These are phyloP conservation scores for Micrastur ruficollis DNA, from an alignment of 2,797 vertebrate genomes.

Conservation along the genomic window DNA sequence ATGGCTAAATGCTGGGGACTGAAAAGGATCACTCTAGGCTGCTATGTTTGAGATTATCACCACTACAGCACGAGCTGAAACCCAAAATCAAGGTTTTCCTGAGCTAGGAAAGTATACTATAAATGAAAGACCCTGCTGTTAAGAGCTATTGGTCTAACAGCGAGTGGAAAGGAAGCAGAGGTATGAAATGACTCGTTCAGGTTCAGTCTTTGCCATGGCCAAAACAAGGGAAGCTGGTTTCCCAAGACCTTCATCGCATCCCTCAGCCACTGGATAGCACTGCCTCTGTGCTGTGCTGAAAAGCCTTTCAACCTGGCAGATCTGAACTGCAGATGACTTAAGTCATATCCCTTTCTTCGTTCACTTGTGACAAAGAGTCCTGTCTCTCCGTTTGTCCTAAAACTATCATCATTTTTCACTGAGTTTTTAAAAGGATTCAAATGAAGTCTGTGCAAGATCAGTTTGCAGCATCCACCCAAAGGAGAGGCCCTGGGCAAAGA, in stretches of 20 bases:
- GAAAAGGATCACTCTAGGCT: background rate
- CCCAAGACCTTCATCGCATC: accelerated
- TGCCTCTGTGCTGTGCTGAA: background rate
- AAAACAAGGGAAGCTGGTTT: background rate
- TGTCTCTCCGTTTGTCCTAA: background rate
- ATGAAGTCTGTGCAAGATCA: background rate
- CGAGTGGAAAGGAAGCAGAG: background rate
- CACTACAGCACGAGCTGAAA: background rate
- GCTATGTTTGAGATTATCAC: background rate
- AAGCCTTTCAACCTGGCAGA: background rate
- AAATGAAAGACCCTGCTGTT: background rate
- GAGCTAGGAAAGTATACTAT: background rate
- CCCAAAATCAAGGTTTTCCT: background rate
- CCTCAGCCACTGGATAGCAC: background rate
- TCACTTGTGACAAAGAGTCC: background rate
- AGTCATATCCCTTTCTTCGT: background rate
- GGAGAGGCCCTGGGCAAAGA: background rate
- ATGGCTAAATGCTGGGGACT: background rate
- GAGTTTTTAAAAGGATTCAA: background rate
- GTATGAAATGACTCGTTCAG: accelerated
- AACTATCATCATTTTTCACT: background rate
- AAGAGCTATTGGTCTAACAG: background rate
- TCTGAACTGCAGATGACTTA: background rate
- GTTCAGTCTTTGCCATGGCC: background rate
- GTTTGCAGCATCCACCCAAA: background rate